phyloP scores from a whole-genome alignment of 1,140 invertebrate genomes.

The Himalopsyche phryganea region DNA sequence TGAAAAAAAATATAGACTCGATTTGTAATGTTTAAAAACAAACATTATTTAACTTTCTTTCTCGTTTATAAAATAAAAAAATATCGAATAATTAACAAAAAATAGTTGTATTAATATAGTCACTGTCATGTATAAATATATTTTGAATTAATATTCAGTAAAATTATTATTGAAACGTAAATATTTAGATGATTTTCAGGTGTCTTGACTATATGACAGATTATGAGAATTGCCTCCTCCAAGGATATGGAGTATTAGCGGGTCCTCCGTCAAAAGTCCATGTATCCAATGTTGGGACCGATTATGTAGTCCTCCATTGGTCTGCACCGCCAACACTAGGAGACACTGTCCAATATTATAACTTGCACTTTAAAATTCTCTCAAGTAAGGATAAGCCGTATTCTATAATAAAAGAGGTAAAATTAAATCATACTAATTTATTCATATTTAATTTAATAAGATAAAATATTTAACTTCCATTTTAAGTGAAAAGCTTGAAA shows the following conservation, averaged over 20 bases:
- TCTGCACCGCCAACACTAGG: slow-evolving; percentile 63
- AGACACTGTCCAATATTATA: slow-evolving; percentile 69
- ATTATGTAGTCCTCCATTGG: slow-evolving; percentile 78
- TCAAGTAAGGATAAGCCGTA: slow-evolving; percentile 49
- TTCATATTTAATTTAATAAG: no score
- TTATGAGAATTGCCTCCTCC: slow-evolving; percentile 74
- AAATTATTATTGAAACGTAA: not conserved
- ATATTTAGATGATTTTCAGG: slow-evolving; percentile 42
- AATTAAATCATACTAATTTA: no score
- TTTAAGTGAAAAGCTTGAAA: no score
- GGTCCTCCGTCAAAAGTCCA: slow-evolving; percentile 64
- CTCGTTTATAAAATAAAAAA: no score
- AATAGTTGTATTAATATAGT: no score
- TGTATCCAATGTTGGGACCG: slow-evolving; percentile 67
- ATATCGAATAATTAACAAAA: no score
- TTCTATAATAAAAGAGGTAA: slow-evolving; percentile 53
- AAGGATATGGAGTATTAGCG: slow-evolving; percentile 78
- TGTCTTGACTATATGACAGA: slow-evolving; percentile 76
- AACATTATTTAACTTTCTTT: no score
- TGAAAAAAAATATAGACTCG: no score
- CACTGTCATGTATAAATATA: no score
- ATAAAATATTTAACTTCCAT: no score
- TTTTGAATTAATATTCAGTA: no score
- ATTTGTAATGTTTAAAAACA: no score
- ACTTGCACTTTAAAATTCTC: slow-evolving; percentile 62